phyloP scores from a whole-genome alignment of 1,140 invertebrate species.

The Bombus sylvicola region DNA sequence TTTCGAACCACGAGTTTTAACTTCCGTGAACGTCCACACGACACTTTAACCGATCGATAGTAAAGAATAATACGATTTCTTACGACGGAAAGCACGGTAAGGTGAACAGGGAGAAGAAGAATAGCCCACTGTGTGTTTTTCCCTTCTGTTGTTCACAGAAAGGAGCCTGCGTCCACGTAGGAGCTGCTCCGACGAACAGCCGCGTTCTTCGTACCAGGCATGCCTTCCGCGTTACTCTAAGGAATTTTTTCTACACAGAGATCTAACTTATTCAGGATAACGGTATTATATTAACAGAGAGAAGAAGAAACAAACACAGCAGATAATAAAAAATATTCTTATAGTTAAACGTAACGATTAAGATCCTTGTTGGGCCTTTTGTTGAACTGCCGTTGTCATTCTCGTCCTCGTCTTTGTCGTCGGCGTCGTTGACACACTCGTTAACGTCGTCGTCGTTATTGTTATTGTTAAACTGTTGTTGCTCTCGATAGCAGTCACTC shows the following conservation, averaged over 20 bases:
- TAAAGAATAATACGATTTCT: background rate
- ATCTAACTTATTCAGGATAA: background rate
- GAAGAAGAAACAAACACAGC: background rate
- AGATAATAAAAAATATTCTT: slow-evolving; percentile 6
- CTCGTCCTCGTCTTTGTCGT: slow-evolving; percentile 5
- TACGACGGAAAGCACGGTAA: background rate
- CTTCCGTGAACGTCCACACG: background rate
- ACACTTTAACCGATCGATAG: slow-evolving; percentile 3
- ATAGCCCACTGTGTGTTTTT: background rate
- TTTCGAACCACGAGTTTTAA: background rate
- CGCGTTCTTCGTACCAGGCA: slow-evolving; percentile 13
- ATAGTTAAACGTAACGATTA: slow-evolving; percentile 1
- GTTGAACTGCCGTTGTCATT: slow-evolving; percentile 25
- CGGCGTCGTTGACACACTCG: background rate
- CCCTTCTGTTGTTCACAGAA: slow-evolving; percentile 8
- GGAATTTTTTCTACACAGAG: background rate
- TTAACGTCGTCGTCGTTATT: background rate
- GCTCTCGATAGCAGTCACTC: background rate
- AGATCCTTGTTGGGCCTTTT: slow-evolving; percentile 12
- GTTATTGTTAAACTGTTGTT: slow-evolving; percentile 29
- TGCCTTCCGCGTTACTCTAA: slow-evolving; percentile 43
- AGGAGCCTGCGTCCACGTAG: slow-evolving; percentile 11
- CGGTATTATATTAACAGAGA: background rate
- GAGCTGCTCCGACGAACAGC: background rate
- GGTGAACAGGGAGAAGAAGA: background rate